Base-by-base conservation (phyloP, 2,113 vertebrate genomes). In the Spilogale gracilis region DNA sequence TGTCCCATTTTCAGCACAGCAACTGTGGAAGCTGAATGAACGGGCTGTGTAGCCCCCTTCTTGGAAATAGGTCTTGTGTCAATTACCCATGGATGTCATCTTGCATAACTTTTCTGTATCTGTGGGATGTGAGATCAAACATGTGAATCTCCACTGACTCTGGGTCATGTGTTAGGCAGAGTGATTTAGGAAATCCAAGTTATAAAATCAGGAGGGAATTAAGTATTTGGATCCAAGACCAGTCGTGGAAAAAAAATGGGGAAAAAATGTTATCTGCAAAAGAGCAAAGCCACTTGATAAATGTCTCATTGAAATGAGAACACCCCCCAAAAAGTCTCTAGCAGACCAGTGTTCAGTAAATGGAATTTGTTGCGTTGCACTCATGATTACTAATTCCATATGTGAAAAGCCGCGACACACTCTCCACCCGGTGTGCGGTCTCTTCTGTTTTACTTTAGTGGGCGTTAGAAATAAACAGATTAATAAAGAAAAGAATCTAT, bases 171-270 rank as follows among this genome's bases (percentile, higher is more conserved):
- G 25, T 95, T 83, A 69, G 80, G 87, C 69, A 76, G 58, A 76
- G 71, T 20, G 56, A 58, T 69, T 92, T 61, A 96, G 74, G 61
- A 90, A 92, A 97, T 74, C 69, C 27, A 86, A 38, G 21, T 58
- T 94, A 90, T 91, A 83, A 92, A 98, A 96, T 58, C 79, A 94
- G 61, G 80, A 94, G 94, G 60, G 50, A 71, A 90, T 98, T 92
- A 90, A 90, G 82, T 76, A 84, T 95, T 76, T 96, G 94, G 67
- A 89, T 63, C 5, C 30, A 54, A 95, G 50, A 89, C 25, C 0
- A 38, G 60, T 92, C 32, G 32, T 18, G 20, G 7, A 52, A 73
- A 32, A 18, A 69, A 69, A 69, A 16, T 32, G 16, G 32, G 32
- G 7, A 9, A n/a, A 63, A 60, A 93, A 56, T 5, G 16, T 45